Evolutionary conservation across 2,888 invertebrate species (phyloP), one percentile per base, ranked within the genome.

Genomic region (Nycteola revayana): DNA sequence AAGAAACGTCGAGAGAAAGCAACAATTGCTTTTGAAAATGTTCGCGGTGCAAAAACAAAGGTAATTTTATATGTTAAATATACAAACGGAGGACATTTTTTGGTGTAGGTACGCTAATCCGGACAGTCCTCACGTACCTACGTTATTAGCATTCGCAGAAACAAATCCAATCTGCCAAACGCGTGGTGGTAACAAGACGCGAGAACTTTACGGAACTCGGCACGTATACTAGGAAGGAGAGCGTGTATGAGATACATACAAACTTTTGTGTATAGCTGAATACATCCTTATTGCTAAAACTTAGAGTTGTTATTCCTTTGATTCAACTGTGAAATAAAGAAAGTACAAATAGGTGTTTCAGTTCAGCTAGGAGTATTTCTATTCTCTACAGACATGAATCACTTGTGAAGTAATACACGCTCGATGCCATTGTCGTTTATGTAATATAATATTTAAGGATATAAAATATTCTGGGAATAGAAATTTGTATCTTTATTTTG

Each of bases 121-220:
- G 30, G 45, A 36, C 40, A 70, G 68, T 70, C 67, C 60, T 54
- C 75, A 72, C 73, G 73, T 73, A 67, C 55, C 53, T 54, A 60
- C 50, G 47, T 63, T 78, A 83, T 83, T 81, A 78, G 77, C 81
- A 78, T 82, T 75, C 76, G 71, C 69, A 63, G 66, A 73, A 82
- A 83, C 80, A 82, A 84, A 84, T 80, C 75, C 79, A 81, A 85
- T 85, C 77, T 79, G 76, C 72, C 76, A 75, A 82, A 82, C 73
- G 69, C 66, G 72, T 63, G 60, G 71, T 63, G 60, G 65, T 65
- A 78, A 80, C 79, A 82, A 80, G 79, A 82, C 75, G 61, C 61
- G 65, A 56, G 65, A 81, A 80, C 75, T 81, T 80, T 72, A 64
- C 69, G 48, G 63, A 65, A 74, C 69, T 54, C 70, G 67, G 73